A percentile compares a stretch with the other conserved stretches of the same genome.
Evolutionary conservation across 1,140 invertebrate genomes (phyloP).

Genomic region (Procambarus virginalis): DNA sequence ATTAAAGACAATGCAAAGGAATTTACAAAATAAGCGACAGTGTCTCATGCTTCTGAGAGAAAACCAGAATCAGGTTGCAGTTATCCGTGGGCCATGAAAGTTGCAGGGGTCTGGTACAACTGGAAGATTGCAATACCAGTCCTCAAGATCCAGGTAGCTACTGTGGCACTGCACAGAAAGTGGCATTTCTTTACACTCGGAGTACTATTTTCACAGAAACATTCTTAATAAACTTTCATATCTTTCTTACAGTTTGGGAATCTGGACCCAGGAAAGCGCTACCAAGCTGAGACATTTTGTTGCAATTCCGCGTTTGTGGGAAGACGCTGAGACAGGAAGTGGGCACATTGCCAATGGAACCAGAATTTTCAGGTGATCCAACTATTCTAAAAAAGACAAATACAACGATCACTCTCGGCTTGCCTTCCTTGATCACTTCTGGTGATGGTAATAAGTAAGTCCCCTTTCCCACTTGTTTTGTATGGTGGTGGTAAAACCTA

Average conservation of each 20-base stretch:
- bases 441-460: conserved; percentile 22
- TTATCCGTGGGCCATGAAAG: no score
- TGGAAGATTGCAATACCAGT: no score
- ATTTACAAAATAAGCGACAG: no score
- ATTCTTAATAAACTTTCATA: not conserved
- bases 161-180: no score
- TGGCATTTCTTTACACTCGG: no score
- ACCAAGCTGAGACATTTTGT: conserved; percentile 1
- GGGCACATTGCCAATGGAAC: not conserved
- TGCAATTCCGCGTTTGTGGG: conserved; percentile 14
- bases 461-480: not conserved
- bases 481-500: no score
- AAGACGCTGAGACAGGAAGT: not conserved
- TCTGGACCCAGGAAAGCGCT: not conserved
- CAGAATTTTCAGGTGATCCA: not conserved
- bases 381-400: conserved; percentile 1
- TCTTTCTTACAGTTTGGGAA: not conserved
- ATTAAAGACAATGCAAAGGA: no score
- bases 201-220: no score
- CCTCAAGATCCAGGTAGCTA: no score
- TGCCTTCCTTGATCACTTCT: not conserved
- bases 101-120: no score
- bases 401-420: not conserved
- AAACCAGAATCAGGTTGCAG: no score
- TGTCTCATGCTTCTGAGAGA: no score